phyloP scores from a whole-genome alignment of 2,888 invertebrate genomes.

The Synanthedon andrenaeformis region DNA sequence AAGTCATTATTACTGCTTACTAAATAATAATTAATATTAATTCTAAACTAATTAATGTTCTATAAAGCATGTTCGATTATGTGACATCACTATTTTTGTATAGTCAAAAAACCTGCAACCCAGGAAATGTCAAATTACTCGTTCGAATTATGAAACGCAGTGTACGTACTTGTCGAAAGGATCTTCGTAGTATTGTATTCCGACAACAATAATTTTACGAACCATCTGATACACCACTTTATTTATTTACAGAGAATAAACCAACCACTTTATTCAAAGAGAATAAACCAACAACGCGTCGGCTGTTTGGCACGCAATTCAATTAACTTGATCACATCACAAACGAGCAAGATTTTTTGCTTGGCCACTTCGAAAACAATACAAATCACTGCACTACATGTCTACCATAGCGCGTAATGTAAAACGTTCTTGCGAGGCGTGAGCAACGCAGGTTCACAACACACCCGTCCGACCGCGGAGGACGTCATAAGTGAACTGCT shows the following conservation, averaged over 20 bases:
- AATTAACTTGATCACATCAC: conserved; percentile 28
- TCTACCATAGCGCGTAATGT: conserved; percentile 36
- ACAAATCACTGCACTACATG: conserved; percentile 28
- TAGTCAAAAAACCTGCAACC: too few species aligned
- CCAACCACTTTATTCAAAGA: conserved; percentile 20
- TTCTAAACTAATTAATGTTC: too few species aligned
- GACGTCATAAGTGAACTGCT: conserved; percentile 38
- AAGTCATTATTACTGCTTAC: too few species aligned
- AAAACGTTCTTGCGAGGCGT: conserved; percentile 21
- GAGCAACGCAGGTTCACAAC: conserved; percentile 6
- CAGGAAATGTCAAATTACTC: too few species aligned
- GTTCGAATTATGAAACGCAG: too few species aligned
- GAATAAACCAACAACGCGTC: conserved; percentile 11
- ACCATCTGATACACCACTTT: conserved; percentile 40
- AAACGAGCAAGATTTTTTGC: conserved; percentile 30
- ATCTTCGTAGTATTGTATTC: conserved; percentile 59
- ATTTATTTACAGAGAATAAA: conserved; percentile 26
- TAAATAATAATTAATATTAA: too few species aligned
- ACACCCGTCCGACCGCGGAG: conserved; percentile 33
- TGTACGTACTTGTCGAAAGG: conserved; percentile 63
- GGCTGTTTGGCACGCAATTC: conserved; percentile 22
- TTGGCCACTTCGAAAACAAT: conserved; percentile 37
- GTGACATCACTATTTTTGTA: too few species aligned
- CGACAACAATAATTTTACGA: conserved; percentile 59
- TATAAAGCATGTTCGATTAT: too few species aligned